A percentile compares a stretch with the other conserved stretches of the same genome.
Conservation (phyloP, 2,888 invertebrate species). For the Agriopis leucophaearia region DNA sequence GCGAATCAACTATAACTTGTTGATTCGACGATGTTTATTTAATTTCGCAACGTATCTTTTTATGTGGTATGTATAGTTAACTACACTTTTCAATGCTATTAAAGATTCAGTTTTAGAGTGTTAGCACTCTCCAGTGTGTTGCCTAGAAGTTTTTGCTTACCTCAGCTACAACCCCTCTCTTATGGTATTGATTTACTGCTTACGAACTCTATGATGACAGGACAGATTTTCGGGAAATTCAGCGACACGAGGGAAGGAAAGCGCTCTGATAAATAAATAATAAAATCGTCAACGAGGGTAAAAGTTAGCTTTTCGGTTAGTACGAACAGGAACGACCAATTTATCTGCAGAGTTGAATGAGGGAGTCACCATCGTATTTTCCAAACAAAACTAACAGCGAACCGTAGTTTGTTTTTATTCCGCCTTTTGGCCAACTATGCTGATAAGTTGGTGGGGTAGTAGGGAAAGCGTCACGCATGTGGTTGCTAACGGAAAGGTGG, state of each 20-base stretch:
- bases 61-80: too few species aligned
- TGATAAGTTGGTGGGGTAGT: neutral
- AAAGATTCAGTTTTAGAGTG: too few species aligned
- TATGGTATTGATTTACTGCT: conserved; percentile 16
- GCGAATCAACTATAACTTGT: too few species aligned
- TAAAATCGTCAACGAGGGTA: conserved; percentile 29
- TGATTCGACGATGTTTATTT: too few species aligned
- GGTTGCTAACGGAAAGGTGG: neutral
- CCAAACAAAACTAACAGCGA: neutral
- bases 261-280: conserved; percentile 35
- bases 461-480: neutral
- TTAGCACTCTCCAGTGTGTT: too few species aligned
- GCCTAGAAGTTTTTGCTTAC: too few species aligned
- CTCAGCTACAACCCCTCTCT: too few species aligned
- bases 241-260: conserved; percentile 27
- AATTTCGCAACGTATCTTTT: too few species aligned
- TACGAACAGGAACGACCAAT: neutral
- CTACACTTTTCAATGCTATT: too few species aligned
- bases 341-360: neutral
- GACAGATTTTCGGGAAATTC: conserved; percentile 29
- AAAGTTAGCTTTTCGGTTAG: conserved; percentile 26
- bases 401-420: neutral
- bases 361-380: neutral
- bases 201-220: conserved; percentile 17
- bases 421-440: neutral